Evolutionary conservation across 2,113 vertebrate species (phyloP), one percentile per base, ranked within the genome.

Genomic region (Siniperca chuatsi): DNA sequence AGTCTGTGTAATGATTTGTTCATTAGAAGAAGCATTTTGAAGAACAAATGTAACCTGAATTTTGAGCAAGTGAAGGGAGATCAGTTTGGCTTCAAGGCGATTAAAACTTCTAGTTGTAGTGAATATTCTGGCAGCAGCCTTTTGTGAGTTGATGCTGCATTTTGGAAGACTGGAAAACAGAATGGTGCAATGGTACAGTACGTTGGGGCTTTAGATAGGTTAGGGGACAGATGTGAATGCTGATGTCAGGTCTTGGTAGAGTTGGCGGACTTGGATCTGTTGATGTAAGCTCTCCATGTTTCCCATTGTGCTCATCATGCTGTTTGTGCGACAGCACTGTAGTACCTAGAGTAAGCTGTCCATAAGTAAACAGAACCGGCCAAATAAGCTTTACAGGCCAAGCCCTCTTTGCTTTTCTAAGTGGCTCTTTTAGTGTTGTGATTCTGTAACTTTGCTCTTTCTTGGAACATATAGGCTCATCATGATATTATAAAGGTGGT

Each of bases 211-310:
- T 42, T 23, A 2, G 20, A 62, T 23, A 11, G n/a, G 66, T 77
- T 69, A 62, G 66, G 76, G 64, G 50, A 74, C 13, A 1, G 50
- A 77, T 83, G 75, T 60, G n/a, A 86, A 58, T 78, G 78, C 79
- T 87, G 70, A 75, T 67, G 37, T 46, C 21, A 48, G 50, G 87
- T 37, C 68, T 64, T 69, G 82, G 52, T 58, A 20, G 35, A 62
- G 52, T 57, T 52, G 35, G n/a, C 83, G 40, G 29, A 70, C 46
- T 73, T 78, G 68, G 57, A 80, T 70, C 25, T 60, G 60, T 78
- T 73, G 84, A 79, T 83, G 81, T 84, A 87, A 83, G 75, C 54
- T 2, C 44, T 69, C 33, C 61, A 40, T 76, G 87, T 86, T 80
- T 85, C 73, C 58, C 72, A 72, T 57, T 25, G 75, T 64, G 48